These are phyloP conservation scores for Masnerella sp. DNA, from an alignment of 2,888 invertebrate species.

Conservation along the genomic window DNA sequence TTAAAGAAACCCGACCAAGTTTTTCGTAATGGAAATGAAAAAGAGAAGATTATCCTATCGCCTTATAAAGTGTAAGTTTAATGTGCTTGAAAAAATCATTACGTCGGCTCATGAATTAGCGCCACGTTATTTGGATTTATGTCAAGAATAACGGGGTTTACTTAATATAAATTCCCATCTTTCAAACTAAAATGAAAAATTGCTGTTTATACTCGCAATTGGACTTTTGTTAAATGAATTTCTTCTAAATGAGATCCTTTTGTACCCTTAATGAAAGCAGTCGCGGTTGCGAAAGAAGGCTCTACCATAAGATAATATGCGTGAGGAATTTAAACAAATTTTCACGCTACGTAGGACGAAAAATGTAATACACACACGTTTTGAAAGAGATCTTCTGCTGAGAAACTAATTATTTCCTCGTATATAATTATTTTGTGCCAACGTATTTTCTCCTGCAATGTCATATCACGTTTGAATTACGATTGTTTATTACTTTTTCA, in stretches of 20 bases:
- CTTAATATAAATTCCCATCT: slow-evolving; percentile 6
- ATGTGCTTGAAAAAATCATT: background rate
- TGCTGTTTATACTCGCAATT: slow-evolving; percentile 16
- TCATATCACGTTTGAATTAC: background rate
- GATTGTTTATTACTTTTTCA: too few species aligned
- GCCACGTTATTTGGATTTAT: background rate
- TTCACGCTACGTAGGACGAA: slow-evolving; percentile 7
- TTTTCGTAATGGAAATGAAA: background rate
- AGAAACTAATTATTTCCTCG: slow-evolving; percentile 18
- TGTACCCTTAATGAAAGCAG: slow-evolving; percentile 29
- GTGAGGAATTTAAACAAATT: slow-evolving; percentile 45
- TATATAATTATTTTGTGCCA: slow-evolving; percentile 3
- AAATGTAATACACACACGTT: slow-evolving; percentile 20
- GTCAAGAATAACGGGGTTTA: background rate
- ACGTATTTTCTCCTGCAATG: background rate
- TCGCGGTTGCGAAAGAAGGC: slow-evolving; percentile 11
- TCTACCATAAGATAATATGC: slow-evolving; percentile 36
- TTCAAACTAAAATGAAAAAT: slow-evolving; percentile 10
- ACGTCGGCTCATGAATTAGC: background rate
- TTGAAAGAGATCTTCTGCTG: slow-evolving; percentile 19
- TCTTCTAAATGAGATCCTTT: slow-evolving; percentile 22
- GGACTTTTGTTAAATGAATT: slow-evolving; percentile 30
- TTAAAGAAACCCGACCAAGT: background rate
- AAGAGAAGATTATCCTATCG: too few species aligned
- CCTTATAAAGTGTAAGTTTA: background rate